Percentiles rank a stretch among this genome's conserved stretches.
These are phyloP conservation scores for Eretmocerus hayati DNA, from an alignment of 2,888 invertebrate species.

Conservation along the genomic window DNA sequence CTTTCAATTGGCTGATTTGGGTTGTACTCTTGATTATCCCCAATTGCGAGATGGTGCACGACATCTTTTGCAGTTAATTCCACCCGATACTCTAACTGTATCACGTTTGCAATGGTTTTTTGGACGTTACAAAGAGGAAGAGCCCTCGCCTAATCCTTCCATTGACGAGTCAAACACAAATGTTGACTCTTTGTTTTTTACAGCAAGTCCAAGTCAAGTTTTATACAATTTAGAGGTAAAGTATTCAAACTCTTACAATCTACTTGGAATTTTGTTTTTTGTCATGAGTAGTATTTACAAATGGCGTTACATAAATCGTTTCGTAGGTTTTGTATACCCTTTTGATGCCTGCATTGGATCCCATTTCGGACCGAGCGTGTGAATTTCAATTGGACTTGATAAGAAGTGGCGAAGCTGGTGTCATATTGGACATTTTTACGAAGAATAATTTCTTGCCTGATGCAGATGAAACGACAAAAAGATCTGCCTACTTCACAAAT, in stretches of 20 bases:
- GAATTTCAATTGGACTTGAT: slow-evolving; percentile 66
- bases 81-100: slow-evolving; percentile 64
- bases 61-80: slow-evolving; percentile 71
- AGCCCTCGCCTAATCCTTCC: slow-evolving; percentile 28
- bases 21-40: slow-evolving; percentile 72
- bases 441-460: slow-evolving; percentile 76
- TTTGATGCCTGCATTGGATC: slow-evolving; percentile 84
- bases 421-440: slow-evolving; percentile 73
- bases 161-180: slow-evolving; percentile 43
- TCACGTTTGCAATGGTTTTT: slow-evolving; percentile 54
- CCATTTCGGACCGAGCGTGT: slow-evolving; percentile 65
- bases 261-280: background rate
- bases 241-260: slow-evolving; percentile 2
- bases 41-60: slow-evolving; percentile 79
- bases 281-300: too few relatives aligned
- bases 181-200: slow-evolving; percentile 62
- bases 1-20: slow-evolving; percentile 81
- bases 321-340: slow-evolving; percentile 78
- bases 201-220: slow-evolving; percentile 66
- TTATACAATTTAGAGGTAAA: slow-evolving; percentile 70
- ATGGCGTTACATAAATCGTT: too few relatives aligned
- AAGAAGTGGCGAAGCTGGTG: slow-evolving; percentile 59
- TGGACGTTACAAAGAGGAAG: slow-evolving; percentile 42
- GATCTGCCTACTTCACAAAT: slow-evolving; percentile 81
- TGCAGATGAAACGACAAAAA: slow-evolving; percentile 70